Conservation (phyloP, 2,797 vertebrate species). For the Anguilla anguilla region DNA sequence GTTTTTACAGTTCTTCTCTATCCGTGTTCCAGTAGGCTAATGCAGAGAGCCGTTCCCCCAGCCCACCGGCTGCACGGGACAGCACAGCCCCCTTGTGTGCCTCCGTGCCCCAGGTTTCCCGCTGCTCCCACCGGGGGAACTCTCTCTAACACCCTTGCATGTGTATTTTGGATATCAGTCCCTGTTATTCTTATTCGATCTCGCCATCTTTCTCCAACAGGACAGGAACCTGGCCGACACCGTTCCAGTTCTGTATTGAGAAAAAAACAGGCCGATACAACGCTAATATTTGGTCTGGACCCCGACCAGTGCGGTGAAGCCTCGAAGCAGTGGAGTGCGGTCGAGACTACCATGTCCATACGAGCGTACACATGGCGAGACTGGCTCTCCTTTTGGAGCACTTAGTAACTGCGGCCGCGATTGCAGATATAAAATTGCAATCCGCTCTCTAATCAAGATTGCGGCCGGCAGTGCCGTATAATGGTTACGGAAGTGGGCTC, state of each 20-base stretch:
- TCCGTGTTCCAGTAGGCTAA: neutral
- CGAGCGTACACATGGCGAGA: neutral
- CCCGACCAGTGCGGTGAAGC: slow-evolving; percentile 45
- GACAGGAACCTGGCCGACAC: slow-evolving; percentile 52
- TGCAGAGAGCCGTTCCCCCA: too few species aligned
- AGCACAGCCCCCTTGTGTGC: slow-evolving; percentile 9
- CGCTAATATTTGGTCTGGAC: slow-evolving; percentile 57
- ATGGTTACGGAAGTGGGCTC: neutral
- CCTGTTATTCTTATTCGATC: slow-evolving; percentile 44
- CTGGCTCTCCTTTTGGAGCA: slow-evolving; percentile 28
- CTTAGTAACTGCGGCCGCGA: slow-evolving; percentile 17
- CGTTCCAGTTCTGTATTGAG: slow-evolving; percentile 27
- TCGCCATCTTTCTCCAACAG: slow-evolving; percentile 44
- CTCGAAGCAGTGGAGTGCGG: slow-evolving; percentile 33
- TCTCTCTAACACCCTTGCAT: slow-evolving; percentile 40
- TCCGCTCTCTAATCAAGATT: slow-evolving; percentile 31
- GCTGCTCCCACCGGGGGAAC: slow-evolving; percentile 39
- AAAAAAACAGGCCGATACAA: slow-evolving; percentile 41
- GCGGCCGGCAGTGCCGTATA: neutral
- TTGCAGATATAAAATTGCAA: slow-evolving; percentile 3
- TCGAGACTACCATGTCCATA: slow-evolving; percentile 25
- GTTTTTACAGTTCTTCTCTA: neutral
- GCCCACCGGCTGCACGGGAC: neutral
- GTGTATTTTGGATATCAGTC: slow-evolving; percentile 51
- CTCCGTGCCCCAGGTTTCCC: slow-evolving; percentile 33